Evolutionary conservation across 2,888 invertebrate genomes (phyloP).

Genomic region (Archips crataeganus): DNA sequence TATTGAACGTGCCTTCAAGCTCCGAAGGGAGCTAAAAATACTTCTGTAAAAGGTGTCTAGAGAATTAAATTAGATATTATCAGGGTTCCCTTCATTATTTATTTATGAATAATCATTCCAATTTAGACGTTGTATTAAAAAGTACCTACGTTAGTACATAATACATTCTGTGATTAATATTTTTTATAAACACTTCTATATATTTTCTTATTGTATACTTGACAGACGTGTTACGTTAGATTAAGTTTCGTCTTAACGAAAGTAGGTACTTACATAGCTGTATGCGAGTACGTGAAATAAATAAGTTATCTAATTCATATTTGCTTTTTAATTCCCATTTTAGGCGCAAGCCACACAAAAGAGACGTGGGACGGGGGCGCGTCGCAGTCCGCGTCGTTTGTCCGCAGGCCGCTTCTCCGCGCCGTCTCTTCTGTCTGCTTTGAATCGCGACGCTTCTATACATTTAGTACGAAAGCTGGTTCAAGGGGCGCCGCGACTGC

Average conservation of each 20-base stretch:
- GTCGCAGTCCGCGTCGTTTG: too few species aligned
- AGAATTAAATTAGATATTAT: constrained; percentile 53
- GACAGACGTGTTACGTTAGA: constrained; percentile 63
- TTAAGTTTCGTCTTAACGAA: constrained; percentile 68
- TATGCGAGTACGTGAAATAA: constrained; percentile 79
- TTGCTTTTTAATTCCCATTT: constrained; percentile 12
- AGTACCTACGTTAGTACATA: constrained; percentile 63
- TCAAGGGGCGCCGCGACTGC: too few species aligned
- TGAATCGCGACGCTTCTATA: too few species aligned
- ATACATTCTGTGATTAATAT: constrained; percentile 73
- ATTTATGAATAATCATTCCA: constrained; percentile 77
- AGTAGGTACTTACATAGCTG: constrained; percentile 59
- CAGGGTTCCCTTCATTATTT: constrained; percentile 56
- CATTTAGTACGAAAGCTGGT: too few species aligned
- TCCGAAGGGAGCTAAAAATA: constrained; percentile 59
- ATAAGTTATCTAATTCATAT: constrained; percentile 43
- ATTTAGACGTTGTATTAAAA: constrained; percentile 52
- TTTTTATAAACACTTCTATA: constrained; percentile 59
- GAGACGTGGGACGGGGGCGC: too few species aligned
- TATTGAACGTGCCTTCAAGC: constrained; percentile 63
- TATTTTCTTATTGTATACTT: constrained; percentile 67
- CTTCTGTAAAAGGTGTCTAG: constrained; percentile 58
- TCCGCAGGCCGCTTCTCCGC: too few species aligned
- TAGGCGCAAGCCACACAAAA: too few species aligned
- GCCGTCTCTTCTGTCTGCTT: too few species aligned